Base-by-base conservation (phyloP, 2,113 vertebrate species). In the Cichladusa arquata region DNA sequence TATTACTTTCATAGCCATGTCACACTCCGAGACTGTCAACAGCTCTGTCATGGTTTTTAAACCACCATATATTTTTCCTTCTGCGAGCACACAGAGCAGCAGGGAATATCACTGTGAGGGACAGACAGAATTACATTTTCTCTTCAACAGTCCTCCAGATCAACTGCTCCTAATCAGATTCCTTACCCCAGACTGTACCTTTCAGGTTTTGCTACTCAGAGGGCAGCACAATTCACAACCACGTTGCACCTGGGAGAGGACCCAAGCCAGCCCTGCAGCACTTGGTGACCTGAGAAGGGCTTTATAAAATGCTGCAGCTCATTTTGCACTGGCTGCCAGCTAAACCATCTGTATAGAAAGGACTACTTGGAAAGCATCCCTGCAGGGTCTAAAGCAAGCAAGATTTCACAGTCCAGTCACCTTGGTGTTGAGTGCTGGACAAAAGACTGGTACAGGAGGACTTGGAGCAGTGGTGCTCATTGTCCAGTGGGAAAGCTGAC, bases 381-480 rank as follows among this genome's bases (percentile, higher is more conserved):
- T 71, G 26, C 54, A 38, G 34, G 42, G 8, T 53, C 18, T 71
- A 69, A 29, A 56, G 26, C 62, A 77, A 54, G 29, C 17, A 36
- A n/a, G 48, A n/a, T 7, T 38, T n/a, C 20, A 28, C 28, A 47
- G 73, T 17, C 45, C 50, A 60, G 50, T 45, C n/a, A 6, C 12
- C 13, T 20, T 50, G 44, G 71, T 67, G 57, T 1, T 1, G 29
- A 58, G 62, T 16, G 50, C 72, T 50, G 60, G 40, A 24, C 56
- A 47, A 72, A 25, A 54, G 45, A 47, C 47, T 47, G 77, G 57
- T 1, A 1, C 28, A 12, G 45, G 36, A 81, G 51, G 24, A 58
- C 54, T 26, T 4, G 1, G 15, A 45, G 38, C 47, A 36, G 6
- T 1, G 0, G 11, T 45, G 64, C 56, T 29, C 1, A 0, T 5